These are phyloP conservation scores for Camponotus vicinus DNA, from an alignment of 1,140 invertebrate species.

Conservation along the genomic window DNA sequence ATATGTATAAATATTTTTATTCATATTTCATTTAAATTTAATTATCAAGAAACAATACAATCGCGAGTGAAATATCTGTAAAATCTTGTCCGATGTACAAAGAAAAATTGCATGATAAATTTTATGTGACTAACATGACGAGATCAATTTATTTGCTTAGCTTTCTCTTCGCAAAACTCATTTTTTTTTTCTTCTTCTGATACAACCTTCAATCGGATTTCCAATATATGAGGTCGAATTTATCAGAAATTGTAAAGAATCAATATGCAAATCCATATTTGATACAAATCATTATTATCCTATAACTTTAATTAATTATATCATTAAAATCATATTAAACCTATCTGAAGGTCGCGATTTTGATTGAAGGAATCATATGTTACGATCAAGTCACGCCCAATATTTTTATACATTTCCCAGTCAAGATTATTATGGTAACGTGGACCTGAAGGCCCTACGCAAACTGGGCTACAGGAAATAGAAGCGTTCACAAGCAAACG, in stretches of 20 bases:
- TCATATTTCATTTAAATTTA: no score
- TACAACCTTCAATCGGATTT: neutral
- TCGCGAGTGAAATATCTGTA: neutral
- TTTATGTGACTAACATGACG: neutral
- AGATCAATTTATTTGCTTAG: neutral
- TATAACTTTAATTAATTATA: neutral
- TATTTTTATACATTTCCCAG: constrained; percentile 85
- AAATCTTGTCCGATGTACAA: neutral
- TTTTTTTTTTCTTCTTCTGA: neutral
- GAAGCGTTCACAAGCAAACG: constrained; percentile 55
- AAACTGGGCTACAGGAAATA: constrained; percentile 90
- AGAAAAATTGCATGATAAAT: neutral
- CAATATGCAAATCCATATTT: neutral
- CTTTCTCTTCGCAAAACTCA: neutral
- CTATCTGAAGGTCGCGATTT: neutral
- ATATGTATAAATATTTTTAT: no score
- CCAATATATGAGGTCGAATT: neutral
- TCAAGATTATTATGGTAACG: constrained; percentile 94
- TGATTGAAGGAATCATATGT: neutral
- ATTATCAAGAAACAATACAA: neutral
- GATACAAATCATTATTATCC: neutral
- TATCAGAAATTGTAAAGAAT: neutral
- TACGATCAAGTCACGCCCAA: constrained; percentile 27
- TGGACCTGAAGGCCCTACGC: constrained; percentile 93
- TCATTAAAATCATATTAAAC: neutral